These are phyloP conservation scores for Cardiocondyla obscurior DNA, from an alignment of 1,140 invertebrate genomes.

Conservation along the genomic window DNA sequence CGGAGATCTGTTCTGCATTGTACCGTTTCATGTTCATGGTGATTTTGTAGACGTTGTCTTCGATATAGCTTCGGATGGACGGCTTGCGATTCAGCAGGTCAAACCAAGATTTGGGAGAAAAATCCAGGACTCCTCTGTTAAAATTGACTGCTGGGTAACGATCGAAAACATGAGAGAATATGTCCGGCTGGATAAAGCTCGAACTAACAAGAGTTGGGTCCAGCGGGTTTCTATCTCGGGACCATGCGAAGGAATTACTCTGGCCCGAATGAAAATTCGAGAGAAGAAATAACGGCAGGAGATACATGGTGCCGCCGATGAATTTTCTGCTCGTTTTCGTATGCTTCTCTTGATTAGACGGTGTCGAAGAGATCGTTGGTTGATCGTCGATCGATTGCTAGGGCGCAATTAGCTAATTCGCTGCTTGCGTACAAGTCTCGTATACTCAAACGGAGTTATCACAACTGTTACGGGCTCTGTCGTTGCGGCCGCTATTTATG, in stretches of 20 bases:
- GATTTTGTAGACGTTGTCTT: constrained; percentile 30
- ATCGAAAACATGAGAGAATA: neutral
- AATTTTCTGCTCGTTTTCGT: neutral
- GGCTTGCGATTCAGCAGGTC: neutral
- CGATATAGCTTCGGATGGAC: neutral
- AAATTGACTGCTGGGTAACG: neutral
- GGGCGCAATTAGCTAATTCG: neutral
- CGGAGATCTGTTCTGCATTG: constrained; percentile 39
- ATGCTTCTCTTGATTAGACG: neutral
- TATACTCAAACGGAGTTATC: neutral
- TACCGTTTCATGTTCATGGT: constrained; percentile 53
- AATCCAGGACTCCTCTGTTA: neutral
- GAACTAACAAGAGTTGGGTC: constrained; percentile 76
- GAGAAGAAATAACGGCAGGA: constrained; percentile 77
- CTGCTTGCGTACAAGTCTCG: neutral
- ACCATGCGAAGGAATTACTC: constrained; percentile 61
- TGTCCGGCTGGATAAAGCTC: constrained; percentile 65
- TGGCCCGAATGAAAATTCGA: constrained; percentile 77
- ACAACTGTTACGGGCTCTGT: constrained; percentile 6
- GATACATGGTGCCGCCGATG: constrained; percentile 72
- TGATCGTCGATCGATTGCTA: too few species aligned
- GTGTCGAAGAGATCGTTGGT: neutral
- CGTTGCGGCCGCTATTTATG: constrained; percentile 50
- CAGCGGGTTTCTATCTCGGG: too few species aligned
- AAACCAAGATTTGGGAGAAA: constrained; percentile 59